These are phyloP conservation scores for Drosophila diplacantha DNA, from an alignment of 2,888 invertebrate genomes.

Conservation along the genomic window DNA sequence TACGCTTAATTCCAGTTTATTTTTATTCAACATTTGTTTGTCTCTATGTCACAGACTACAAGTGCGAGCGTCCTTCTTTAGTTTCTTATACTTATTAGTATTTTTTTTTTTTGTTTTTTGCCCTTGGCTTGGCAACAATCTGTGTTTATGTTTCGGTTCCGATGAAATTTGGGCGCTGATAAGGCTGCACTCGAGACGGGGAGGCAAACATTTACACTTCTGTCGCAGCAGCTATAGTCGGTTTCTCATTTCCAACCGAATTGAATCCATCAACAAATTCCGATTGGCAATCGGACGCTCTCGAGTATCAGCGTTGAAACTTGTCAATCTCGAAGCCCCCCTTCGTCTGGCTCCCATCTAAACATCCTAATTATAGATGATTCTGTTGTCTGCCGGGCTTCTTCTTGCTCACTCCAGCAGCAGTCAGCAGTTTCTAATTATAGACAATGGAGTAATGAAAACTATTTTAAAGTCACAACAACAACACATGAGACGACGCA, in stretches of 20 bases:
- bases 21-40: constrained; percentile 52
- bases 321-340: constrained; percentile 25
- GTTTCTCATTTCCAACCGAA: constrained; percentile 10
- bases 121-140: constrained; percentile 25
- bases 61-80: constrained; percentile 15
- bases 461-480: constrained; percentile 56
- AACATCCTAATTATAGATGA: constrained; percentile 27
- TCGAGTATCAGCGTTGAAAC: constrained; percentile 29
- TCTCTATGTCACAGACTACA: constrained; percentile 7
- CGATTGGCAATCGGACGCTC: constrained; percentile 29
- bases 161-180: constrained; percentile 40
- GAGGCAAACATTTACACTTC: constrained; percentile 17
- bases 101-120: constrained; percentile 3
- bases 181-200: constrained; percentile 29
- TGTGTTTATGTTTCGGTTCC: constrained; percentile 31
- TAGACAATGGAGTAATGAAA: constrained; percentile 58
- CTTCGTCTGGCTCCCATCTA: not conserved
- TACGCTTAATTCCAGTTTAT: constrained; percentile 70
- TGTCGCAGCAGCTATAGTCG: not conserved
- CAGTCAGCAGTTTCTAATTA: constrained; percentile 46
- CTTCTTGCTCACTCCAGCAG: constrained; percentile 9
- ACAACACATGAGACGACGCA: constrained; percentile 24
- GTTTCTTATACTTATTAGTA: constrained; percentile 1
- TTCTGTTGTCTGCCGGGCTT: constrained; percentile 10
- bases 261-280: constrained; percentile 33